Evolutionary conservation across 2,113 vertebrate species (phyloP), one percentile per base, ranked within the genome.

Genomic region (Chaetodon auriga): DNA sequence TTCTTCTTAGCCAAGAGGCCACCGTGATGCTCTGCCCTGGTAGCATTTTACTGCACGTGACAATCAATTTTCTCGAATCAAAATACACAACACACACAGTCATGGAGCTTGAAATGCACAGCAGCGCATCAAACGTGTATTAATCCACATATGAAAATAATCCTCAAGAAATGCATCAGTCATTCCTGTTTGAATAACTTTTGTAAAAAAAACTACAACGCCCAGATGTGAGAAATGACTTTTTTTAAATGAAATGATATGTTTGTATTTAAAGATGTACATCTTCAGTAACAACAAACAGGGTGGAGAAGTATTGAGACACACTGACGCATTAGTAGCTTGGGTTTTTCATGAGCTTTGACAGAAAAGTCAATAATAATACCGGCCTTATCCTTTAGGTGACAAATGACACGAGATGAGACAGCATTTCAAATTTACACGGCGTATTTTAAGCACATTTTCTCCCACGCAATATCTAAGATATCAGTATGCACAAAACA

Each of bases 131-230:
- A 51, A 45, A 57, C 4, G 10, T 49, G 1, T 25, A 30, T 38
- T 38, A 76, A 48, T 63, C 35, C 2, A 36, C 35, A 36, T 18
- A 18, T 12, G 38, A 80, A 80, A 80, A 58, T 16, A 51, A 19
- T 63, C 49, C 49, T 30, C 14, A 36, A 45, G 25, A 60, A 62
- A 41, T 10, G 18, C 13, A 60, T 36, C 14, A 60, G 55, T 73
- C 5, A 75, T 21, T 61, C 36, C 30, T 48, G 38, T 36, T 43
- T 16, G 55, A 62, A 38, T 48, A 61, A 54, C 2, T 9, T 68
- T 41, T 49, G 30, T 21, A n/a, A 11, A 10, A 10, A 45, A 71
- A 35, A 36, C 9, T 55, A 63, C 19, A 43, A 12, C n/a, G 18
- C 18, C 54, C 36, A 61, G 61, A 65, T 51, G 53, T 45, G 35